Evolutionary conservation across 1,140 invertebrate genomes (phyloP).

Genomic region (Spodoptera frugiperda): DNA sequence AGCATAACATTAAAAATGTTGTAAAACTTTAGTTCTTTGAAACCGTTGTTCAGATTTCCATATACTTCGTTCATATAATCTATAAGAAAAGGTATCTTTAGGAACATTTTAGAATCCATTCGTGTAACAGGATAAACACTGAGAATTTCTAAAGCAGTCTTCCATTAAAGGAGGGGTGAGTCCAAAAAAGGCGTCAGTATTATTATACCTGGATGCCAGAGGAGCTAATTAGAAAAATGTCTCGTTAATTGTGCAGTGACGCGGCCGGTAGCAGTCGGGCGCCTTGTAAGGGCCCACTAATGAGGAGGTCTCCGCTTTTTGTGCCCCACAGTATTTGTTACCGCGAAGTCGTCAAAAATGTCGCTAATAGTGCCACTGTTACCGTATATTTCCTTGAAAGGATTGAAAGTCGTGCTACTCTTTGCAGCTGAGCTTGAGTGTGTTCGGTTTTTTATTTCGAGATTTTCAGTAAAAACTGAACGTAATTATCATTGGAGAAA

Average conservation of each 20-base stretch:
- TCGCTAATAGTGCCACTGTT: background rate
- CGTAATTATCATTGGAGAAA: too few species aligned
- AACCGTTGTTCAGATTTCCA: too few species aligned
- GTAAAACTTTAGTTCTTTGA: too few species aligned
- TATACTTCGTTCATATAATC: too few species aligned
- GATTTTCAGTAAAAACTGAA: too few species aligned
- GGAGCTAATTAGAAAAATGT: constrained; percentile 38
- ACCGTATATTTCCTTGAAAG: constrained; percentile 26
- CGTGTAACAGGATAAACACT: background rate
- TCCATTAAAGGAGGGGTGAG: background rate
- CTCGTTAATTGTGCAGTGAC: constrained; percentile 41
- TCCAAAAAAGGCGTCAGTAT: constrained; percentile 14
- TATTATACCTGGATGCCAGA: constrained; percentile 25
- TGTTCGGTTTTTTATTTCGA: too few species aligned
- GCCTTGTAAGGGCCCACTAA: constrained; percentile 47
- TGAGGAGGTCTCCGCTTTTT: constrained; percentile 29
- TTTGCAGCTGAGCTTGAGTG: too few species aligned
- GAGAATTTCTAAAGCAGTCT: constrained; percentile 3
- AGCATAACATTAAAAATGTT: too few species aligned
- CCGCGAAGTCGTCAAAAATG: constrained; percentile 33
- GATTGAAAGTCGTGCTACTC: background rate
- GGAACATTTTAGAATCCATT: too few species aligned
- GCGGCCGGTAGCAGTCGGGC: constrained; percentile 8
- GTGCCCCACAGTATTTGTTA: background rate
- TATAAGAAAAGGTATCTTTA: too few species aligned